Evolutionary conservation across 2,113 vertebrate genomes (phyloP).

Genomic region (Aphyosemion australe): DNA sequence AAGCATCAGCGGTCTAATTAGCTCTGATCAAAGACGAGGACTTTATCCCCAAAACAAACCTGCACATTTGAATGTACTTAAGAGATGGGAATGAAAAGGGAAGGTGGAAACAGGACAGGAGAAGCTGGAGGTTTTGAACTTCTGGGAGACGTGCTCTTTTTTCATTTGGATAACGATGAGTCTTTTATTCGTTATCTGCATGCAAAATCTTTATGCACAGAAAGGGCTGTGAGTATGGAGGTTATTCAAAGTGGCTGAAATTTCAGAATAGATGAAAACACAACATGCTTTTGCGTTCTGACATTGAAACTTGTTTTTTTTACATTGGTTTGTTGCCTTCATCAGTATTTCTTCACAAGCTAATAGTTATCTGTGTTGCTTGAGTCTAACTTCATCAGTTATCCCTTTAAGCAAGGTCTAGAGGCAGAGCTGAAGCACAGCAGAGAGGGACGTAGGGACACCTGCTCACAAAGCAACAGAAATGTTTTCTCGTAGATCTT

Average conservation of each 20-base stretch:
- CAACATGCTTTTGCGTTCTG: not conserved
- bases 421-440: slow-evolving; percentile 1
- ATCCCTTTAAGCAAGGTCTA: too few species aligned
- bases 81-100: slow-evolving; percentile 44
- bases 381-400: too few species aligned
- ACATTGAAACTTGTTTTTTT: not conserved
- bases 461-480: too few species aligned
- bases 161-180: slow-evolving; percentile 54
- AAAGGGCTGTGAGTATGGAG: slow-evolving; percentile 4
- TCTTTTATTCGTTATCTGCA: slow-evolving; percentile 36
- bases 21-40: slow-evolving; percentile 77
- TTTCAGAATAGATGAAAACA: not conserved
- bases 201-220: slow-evolving; percentile 43
- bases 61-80: slow-evolving; percentile 76
- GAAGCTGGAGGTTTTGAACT: slow-evolving; percentile 61
- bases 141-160: slow-evolving; percentile 44
- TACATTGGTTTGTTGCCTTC: too few species aligned
- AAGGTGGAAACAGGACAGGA: slow-evolving; percentile 42
- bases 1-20: slow-evolving; percentile 80
- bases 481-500: too few species aligned
- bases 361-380: too few species aligned
- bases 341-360: too few species aligned
- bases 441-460: not conserved
- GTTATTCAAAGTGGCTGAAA: slow-evolving; percentile 10
- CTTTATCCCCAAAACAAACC: slow-evolving; percentile 84